A percentile compares a stretch with the other conserved stretches of the same genome.
phyloP scores from a whole-genome alignment of 2,888 invertebrate species.

The Xestia c-nigrum region DNA sequence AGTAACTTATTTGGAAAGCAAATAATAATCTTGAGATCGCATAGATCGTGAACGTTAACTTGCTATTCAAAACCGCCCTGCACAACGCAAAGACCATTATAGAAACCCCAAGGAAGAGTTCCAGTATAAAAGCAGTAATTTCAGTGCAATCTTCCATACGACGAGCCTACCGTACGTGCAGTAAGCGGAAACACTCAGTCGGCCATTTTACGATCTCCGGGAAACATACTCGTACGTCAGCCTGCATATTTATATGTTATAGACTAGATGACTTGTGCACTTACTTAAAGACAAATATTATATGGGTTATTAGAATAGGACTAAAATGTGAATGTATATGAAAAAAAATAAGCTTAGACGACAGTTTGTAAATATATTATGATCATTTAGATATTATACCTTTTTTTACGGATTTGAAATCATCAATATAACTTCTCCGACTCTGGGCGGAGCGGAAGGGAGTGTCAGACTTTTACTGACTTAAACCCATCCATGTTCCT shows the following conservation, averaged over 20 bases:
- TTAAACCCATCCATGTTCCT: too few species aligned
- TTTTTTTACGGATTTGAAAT: too few species aligned
- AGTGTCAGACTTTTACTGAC: too few species aligned
- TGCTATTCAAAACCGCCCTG: background rate
- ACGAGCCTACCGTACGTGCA: background rate
- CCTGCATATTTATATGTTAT: background rate
- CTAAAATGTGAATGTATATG: background rate
- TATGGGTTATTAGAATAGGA: background rate
- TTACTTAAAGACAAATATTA: background rate
- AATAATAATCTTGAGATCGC: too few species aligned
- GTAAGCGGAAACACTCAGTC: slow-evolving; percentile 42
- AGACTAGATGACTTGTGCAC: slow-evolving; percentile 3
- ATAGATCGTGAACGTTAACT: background rate
- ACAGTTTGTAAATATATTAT: background rate
- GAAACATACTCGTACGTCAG: slow-evolving; percentile 23
- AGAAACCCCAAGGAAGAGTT: background rate
- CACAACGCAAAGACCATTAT: background rate
- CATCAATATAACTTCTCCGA: too few species aligned
- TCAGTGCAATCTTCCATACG: slow-evolving; percentile 30
- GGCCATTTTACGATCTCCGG: slow-evolving; percentile 52
- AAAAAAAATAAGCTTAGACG: background rate
- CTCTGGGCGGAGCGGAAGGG: too few species aligned
- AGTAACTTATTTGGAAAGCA: too few species aligned
- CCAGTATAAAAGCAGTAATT: slow-evolving; percentile 28
- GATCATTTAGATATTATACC: too few species aligned